These are phyloP conservation scores for Pseudolaguvia tuberculata DNA, from an alignment of 2,113 vertebrate genomes.

Conservation along the genomic window DNA sequence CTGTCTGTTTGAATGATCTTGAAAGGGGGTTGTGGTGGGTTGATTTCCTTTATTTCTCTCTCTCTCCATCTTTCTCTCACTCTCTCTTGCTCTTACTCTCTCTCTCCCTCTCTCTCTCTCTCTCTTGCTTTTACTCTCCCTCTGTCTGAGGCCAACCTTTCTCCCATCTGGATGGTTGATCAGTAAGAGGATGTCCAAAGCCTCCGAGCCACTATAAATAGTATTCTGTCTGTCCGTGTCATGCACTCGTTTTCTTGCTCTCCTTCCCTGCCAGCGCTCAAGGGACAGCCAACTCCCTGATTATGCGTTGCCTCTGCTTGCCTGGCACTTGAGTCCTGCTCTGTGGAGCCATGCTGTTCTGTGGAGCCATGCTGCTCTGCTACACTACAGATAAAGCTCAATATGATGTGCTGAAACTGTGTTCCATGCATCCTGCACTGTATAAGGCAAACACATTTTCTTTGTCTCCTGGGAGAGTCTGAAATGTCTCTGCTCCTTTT, in stretches of 20 bases:
- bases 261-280: background rate
- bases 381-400: constrained; percentile 36
- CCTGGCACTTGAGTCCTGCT: constrained; percentile 10
- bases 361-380: constrained; percentile 12
- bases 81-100: too few relatives aligned
- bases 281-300: constrained; percentile 28
- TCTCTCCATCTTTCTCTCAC: too few relatives aligned
- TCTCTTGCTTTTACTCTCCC: constrained; percentile 3
- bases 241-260: background rate
- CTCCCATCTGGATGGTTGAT: constrained; percentile 42
- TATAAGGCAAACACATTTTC: constrained; percentile 2
- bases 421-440: constrained; percentile 16
- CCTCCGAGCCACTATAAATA: constrained; percentile 45
- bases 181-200: constrained; percentile 39
- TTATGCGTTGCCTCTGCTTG: constrained; percentile 25
- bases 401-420: constrained; percentile 26
- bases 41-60: background rate
- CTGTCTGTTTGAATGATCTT: constrained; percentile 6
- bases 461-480: constrained; percentile 22
- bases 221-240: constrained; percentile 22
- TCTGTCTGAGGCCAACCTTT: constrained; percentile 12
- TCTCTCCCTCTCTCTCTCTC: background rate
- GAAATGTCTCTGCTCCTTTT: constrained; percentile 25
- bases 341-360: constrained; percentile 15
- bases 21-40: constrained; percentile 7